These are phyloP conservation scores for Bufo gargarizans DNA, from an alignment of 2,113 vertebrate species.

Conservation along the genomic window DNA sequence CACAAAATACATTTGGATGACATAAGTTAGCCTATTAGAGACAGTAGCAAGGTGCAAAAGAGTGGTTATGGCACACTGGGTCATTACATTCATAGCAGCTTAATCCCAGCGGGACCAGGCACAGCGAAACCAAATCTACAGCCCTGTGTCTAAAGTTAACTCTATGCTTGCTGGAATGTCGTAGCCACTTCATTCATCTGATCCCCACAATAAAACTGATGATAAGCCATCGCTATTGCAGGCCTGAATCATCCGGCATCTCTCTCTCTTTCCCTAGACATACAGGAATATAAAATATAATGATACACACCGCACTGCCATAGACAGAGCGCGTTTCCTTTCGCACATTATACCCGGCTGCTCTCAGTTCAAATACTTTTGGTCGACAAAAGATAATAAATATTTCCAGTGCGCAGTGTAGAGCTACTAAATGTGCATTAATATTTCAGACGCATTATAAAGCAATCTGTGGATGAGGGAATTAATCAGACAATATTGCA, in stretches of 20 bases:
- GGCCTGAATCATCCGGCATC: background rate
- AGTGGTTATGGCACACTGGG: too few species aligned
- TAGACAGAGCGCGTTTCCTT: constrained; percentile 23
- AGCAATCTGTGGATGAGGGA: constrained; percentile 52
- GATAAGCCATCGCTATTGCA: background rate
- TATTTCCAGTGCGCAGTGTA: constrained; percentile 32
- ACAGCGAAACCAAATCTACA: too few species aligned
- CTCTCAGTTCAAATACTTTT: constrained; percentile 44
- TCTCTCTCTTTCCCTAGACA: background rate
- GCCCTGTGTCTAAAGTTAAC: too few species aligned
- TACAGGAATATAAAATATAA: constrained; percentile 17
- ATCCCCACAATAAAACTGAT: too few species aligned
- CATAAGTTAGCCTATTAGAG: too few species aligned
- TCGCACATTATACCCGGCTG: background rate
- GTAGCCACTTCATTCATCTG: too few species aligned
- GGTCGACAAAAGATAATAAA: constrained; percentile 52
- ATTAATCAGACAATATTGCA: constrained; percentile 59
- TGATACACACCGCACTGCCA: background rate
- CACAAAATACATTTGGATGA: too few species aligned
- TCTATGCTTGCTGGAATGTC: too few species aligned
- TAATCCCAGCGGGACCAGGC: too few species aligned
- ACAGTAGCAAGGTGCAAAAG: too few species aligned
- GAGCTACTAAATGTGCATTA: constrained; percentile 54
- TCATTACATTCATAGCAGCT: too few species aligned
- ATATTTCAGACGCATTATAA: constrained; percentile 59